Evolutionary conservation across 1,140 invertebrate species (phyloP), one percentile per base, ranked within the genome.

Genomic region (Bemisia tabaci): DNA sequence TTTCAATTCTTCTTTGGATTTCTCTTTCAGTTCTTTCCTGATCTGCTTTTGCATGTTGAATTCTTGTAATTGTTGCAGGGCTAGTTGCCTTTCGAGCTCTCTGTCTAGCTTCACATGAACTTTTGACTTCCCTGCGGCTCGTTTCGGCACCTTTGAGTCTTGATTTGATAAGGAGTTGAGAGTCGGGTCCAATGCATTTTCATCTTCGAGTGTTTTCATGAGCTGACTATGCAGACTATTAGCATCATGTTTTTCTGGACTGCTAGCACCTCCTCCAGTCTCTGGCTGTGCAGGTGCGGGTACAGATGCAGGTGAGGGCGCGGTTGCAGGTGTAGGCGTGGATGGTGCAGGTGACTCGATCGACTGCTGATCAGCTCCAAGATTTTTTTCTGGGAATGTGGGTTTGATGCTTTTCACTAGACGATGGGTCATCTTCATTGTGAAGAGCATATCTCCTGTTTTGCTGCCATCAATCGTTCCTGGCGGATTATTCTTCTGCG

Each of bases 41-140:
- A 21, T 68, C 66, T 62, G 68, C 70, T 67, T 70, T 71, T 26
- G 65, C 60, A 63, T 33, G 71, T 67, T 74, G 22, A 82, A 71
- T 67, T 82, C 81, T 17, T 78, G 71, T 12, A 82, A 71, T 65
- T 82, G 81, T 65, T 82, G 81, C 27, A 82, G 70, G 17, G 81
- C 81, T 17, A 82, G 67, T 72, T 82, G 77, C 62, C 79, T 76
- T 74, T 82, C 80, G 9, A 77, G 65, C 17, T 75, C 67, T 2
- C 79, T 78, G 68, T 79, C 76, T 17, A 78, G 70, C 71, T 80
- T 79, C 17, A 48, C 33, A 17, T 48, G 33, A 59, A 58, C 26
- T 12, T 67, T 68, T 0, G 70, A 62, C 59, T 62, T 68, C 26
- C 22, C 65, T 17, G 12, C 59, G n/a, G 62, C 21, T 26, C 21